Evolutionary conservation across 2,113 vertebrate species (phyloP), one percentile per base, ranked within the genome.

Genomic region (Columba janthina): DNA sequence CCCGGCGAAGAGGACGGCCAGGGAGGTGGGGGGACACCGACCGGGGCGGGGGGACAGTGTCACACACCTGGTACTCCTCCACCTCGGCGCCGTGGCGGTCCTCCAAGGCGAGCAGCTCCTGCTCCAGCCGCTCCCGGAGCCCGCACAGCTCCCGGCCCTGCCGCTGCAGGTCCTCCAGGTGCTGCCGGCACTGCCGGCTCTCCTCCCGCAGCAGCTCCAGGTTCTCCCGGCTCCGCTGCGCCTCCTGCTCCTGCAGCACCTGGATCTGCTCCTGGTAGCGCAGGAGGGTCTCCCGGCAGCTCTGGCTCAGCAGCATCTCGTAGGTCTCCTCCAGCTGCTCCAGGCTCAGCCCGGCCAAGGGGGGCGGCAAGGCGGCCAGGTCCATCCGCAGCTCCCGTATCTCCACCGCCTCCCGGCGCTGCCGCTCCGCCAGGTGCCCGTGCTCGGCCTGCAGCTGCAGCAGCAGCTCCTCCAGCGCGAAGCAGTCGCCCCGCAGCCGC

Each of bases 261-360:
- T 98, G 98, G 85, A 99, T 97, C 88, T 98, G 98, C 85, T 96
- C 96, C 87, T 98, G 98, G 97, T 99, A 99, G 96, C 98, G 97
- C 48, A 98, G 98, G 53, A 98, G 97, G 2, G 98, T 98, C 60
- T 98, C 98, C 20, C 90, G 97, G 98, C 99, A 99, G 70, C 97
- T 98, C 58, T 99, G 98, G 64, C 98, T 97, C 64, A 99, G 92
- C 81, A 98, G 97, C n/a, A 97, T 96, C 51, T 98, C 98, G 75
- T 97, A 98, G 79, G 97, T 93, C 65, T 99, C 98, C 44, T 98
- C 98, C 82, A 99, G 95, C 84, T 99, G 98, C 75, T 98, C 98
- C 93, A 97, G 32, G 54, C 97, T 97, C 28, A 98, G 96, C 95
- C 56, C 97, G 67, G 94, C 69, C 94, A 97, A 56, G 96, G 94